A percentile compares a stretch with the other conserved stretches of the same genome.
phyloP scores from a whole-genome alignment of 2,888 invertebrate species.

The Lymantria dispar region DNA sequence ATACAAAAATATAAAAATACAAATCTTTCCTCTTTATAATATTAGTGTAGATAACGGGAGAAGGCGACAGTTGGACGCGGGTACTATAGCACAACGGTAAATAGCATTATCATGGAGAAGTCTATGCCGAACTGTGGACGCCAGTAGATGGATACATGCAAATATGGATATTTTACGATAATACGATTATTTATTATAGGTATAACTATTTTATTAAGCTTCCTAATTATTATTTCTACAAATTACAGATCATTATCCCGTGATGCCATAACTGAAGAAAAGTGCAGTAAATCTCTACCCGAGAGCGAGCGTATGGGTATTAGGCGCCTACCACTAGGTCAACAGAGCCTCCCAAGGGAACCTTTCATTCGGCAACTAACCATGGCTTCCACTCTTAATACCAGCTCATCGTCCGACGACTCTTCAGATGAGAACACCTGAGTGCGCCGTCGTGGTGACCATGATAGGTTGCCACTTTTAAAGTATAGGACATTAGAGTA shows the following conservation, averaged over 20 bases:
- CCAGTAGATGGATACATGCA: too few species aligned
- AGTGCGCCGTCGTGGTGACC: slow-evolving; percentile 77
- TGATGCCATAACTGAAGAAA: slow-evolving; percentile 88
- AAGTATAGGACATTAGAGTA: slow-evolving; percentile 71
- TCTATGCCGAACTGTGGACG: too few species aligned
- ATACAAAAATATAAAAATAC: too few species aligned
- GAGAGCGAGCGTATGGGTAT: slow-evolving; percentile 81
- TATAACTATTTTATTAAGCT: too few species aligned
- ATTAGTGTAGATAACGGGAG: too few species aligned
- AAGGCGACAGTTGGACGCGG: too few species aligned
- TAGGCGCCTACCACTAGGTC: slow-evolving; percentile 78
- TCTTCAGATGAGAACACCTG: slow-evolving; percentile 79
- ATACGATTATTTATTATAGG: too few species aligned
- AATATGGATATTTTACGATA: too few species aligned
- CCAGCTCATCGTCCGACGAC: slow-evolving; percentile 83
- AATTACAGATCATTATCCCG: slow-evolving; percentile 81
- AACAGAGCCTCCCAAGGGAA: slow-evolving; percentile 82
- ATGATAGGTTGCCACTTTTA: slow-evolving; percentile 76
- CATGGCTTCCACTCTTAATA: slow-evolving; percentile 84
- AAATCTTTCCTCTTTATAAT: too few species aligned
- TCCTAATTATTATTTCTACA: not conserved
- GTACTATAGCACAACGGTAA: too few species aligned
- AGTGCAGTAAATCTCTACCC: slow-evolving; percentile 83
- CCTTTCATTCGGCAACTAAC: slow-evolving; percentile 84
- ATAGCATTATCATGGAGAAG: too few species aligned